A percentile compares a stretch with the other conserved stretches of the same genome.
phyloP scores from a whole-genome alignment of 30 jellyfish, hydroid and myxozoan species.

The Morbakka virulenta region DNA sequence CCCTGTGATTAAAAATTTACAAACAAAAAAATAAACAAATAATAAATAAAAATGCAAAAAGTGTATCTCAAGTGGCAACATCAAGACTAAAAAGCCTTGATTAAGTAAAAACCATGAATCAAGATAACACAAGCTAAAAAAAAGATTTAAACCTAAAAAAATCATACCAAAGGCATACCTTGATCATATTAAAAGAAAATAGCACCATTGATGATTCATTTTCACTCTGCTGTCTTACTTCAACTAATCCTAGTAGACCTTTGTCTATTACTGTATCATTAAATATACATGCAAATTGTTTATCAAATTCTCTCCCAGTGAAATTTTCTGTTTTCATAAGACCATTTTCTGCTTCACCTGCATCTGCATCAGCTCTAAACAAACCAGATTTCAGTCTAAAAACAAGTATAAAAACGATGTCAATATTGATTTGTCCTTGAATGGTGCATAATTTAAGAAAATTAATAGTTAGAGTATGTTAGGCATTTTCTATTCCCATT shows the following conservation, averaged over 20 bases:
- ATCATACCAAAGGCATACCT: constrained; percentile 19
- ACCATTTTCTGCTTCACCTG: constrained; percentile 62
- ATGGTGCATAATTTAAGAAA: too few relatives aligned
- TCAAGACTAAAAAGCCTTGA: too few relatives aligned
- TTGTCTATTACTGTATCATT: constrained; percentile 22
- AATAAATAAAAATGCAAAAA: too few relatives aligned
- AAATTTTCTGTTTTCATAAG: constrained; percentile 53
- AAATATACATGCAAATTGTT: constrained; percentile 78
- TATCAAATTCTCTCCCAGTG: constrained; percentile 77
- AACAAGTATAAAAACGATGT: not conserved
- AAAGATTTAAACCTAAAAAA: too few relatives aligned
- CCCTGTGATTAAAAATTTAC: too few relatives aligned
- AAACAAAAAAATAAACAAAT: too few relatives aligned
- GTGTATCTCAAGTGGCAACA: too few relatives aligned
- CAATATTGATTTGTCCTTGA: not conserved
- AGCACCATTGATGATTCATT: not conserved
- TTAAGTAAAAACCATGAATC: too few relatives aligned
- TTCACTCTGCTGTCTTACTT: constrained; percentile 13
- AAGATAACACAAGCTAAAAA: too few relatives aligned
- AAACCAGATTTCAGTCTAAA: constrained; percentile 70
- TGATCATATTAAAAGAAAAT: constrained; percentile 49
- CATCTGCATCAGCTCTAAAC: constrained; percentile 67
- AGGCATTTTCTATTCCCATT: too few relatives aligned
- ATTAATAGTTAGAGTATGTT: too few relatives aligned
- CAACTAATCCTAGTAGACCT: constrained; percentile 81